Evolutionary conservation across 2,797 vertebrate genomes (phyloP), one percentile per base, ranked within the genome.

Genomic region (Syncerus caffer): DNA sequence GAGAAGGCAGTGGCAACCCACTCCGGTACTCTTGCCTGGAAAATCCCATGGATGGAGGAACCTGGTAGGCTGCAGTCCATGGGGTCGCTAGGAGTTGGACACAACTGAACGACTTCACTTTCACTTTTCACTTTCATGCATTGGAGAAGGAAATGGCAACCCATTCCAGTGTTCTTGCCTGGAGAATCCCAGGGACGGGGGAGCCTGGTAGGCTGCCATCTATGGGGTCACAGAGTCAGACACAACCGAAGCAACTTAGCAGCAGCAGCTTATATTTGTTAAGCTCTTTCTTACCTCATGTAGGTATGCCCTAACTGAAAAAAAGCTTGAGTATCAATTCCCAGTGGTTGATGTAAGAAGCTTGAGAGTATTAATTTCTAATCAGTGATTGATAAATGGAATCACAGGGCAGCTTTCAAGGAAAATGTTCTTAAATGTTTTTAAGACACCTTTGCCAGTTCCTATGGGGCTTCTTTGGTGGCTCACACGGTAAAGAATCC

Each of bases 61-160:
- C 62, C 16, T 34, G 2, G 31, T n/a, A n/a, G 31, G 16, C 31
- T 64, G 62, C 7, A 19, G 31, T n/a, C 62, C 1, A n/a, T n/a
- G 62, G 62, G 31, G 31, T 64, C 1, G 1, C 8, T n/a, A 64
- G 16, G 62, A 34, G 62, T 64, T 19, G 16, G 62, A 64, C 62
- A 19, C 0, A 0, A n/a, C 7, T 64, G 16, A 64, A 7, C 4
- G 0, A 19, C 31, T n/a, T 64, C 31, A 19, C 62, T n/a, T 64
- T 64, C 31, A n/a, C 15, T n/a, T 62, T 62, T 64, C 60, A n/a
- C 31, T 62, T 31, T n/a, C 60, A 16, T 8, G 62, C 62, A 64
- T 2, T 64, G 62, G 62, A 4, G 31, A 64, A 64, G 31, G 16
- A n/a, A n/a, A 64, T 17, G 60, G 60, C 31, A 64, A 16, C 60